These are phyloP conservation scores for Bombus confusus DNA, from an alignment of 1,140 invertebrate genomes.

Conservation along the genomic window DNA sequence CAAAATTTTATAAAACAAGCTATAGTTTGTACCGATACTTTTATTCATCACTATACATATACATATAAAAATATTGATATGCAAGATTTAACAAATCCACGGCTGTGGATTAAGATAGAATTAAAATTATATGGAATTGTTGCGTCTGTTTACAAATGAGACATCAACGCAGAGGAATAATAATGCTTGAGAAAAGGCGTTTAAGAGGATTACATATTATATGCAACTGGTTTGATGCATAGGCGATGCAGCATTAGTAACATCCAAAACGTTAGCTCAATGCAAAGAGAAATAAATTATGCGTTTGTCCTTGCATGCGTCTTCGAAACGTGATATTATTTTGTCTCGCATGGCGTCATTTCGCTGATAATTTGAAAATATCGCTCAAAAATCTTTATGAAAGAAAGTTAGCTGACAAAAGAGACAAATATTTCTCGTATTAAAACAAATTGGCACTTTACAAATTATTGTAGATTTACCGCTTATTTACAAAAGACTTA, in stretches of 20 bases:
- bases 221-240: neutral
- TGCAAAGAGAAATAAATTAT: conserved; percentile 1
- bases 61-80: no score
- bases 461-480: no score
- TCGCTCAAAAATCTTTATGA: neutral
- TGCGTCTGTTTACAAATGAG: neutral
- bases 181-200: neutral
- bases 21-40: no score
- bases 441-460: neutral
- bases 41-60: no score
- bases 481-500: no score
- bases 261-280: neutral
- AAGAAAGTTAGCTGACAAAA: neutral
- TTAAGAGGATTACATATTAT: neutral
- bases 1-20: no score
- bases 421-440: neutral
- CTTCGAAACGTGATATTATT: neutral
- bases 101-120: neutral
- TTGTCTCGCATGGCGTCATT: neutral
- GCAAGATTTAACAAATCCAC: no score
- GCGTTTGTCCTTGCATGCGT: neutral
- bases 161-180: neutral
- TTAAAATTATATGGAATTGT: neutral
- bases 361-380: neutral
- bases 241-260: neutral